Evolutionary conservation across 1,140 invertebrate species (phyloP), one percentile per base, ranked within the genome.

Genomic region (Trinorchestia longiramus): DNA sequence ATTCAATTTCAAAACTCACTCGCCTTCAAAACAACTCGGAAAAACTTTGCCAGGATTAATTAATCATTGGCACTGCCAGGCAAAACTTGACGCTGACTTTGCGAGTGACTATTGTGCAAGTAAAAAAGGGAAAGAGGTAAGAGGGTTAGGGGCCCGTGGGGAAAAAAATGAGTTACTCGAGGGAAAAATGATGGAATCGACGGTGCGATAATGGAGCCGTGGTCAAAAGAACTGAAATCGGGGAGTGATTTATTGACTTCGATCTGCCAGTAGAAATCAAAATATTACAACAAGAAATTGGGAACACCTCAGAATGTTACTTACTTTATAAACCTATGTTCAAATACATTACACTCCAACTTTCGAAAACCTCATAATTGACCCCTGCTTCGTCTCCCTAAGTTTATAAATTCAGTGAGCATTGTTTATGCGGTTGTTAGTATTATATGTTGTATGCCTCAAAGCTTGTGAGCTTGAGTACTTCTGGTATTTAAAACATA

Each of bases 11-110:
- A 90, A 42, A 90, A 90, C 88, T 90, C 43, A 90, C 88, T 90
- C 41, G 43, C n/a, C 88, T 43, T 43, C n/a, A 90, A 41, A 90
- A 90, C 41, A 90, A 90, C 88, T 90, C 43, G 88, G 88, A 90
- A 90, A 90, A 90, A 90, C 88, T 90, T 90, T 43, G 88, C 43
- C 88, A 42, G 88, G 88, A 90, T 90, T 90, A 90, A 90, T 90
- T 90, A 90, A 90, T 90, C 88, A 90, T 90, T 90, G 88, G 41
- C 41, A 90, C 41, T 42, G 88, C n/a, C 88, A 43, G 43, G 88
- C 41, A 41, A 90, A 90, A 90, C 88, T 90, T 90, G 15, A 90
- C 88, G 88, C 43, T 4, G 88, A 90, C 41, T 90, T 90, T 90
- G 88, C 88, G 43, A 41, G 88, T 43, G 88, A 43, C 88, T 43